Evolutionary conservation across 64 coral and sea anemone species (phyloP).

Genomic region (Pocillopora damicornis): DNA sequence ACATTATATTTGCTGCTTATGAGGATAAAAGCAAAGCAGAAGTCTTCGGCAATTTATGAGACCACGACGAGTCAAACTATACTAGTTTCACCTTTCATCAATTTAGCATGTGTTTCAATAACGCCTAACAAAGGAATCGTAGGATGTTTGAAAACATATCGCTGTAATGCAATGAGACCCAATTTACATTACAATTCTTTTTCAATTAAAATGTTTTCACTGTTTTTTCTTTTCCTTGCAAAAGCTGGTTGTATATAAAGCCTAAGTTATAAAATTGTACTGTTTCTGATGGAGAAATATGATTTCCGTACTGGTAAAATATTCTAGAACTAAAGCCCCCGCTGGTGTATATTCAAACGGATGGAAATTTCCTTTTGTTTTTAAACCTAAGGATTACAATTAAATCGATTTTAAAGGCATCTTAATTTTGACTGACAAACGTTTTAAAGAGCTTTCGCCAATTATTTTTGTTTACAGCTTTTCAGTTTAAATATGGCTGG

Average conservation of each 20-base stretch:
- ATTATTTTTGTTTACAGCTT: background rate
- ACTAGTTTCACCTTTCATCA: background rate
- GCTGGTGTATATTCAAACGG: background rate
- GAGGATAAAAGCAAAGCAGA: background rate
- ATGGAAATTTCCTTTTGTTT: background rate
- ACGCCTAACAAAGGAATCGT: background rate
- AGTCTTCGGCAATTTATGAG: background rate
- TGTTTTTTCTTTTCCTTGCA: background rate
- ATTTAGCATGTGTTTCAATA: background rate
- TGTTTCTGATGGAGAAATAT: background rate
- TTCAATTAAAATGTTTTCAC: background rate
- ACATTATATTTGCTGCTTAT: background rate
- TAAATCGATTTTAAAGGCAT: constrained; percentile 20
- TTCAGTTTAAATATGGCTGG: background rate
- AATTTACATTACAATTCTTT: background rate
- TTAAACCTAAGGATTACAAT: background rate
- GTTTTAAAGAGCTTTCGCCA: background rate
- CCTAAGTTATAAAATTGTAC: background rate
- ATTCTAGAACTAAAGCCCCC: background rate
- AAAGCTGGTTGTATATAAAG: background rate
- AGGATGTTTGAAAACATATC: background rate
- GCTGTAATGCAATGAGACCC: background rate
- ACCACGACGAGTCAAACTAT: background rate
- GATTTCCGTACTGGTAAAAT: background rate
- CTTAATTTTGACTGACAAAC: constrained; percentile 1